A percentile compares a stretch with the other conserved stretches of the same genome.
Conservation (phyloP, 2,888 invertebrate species). For the Saturnia pavonia region DNA sequence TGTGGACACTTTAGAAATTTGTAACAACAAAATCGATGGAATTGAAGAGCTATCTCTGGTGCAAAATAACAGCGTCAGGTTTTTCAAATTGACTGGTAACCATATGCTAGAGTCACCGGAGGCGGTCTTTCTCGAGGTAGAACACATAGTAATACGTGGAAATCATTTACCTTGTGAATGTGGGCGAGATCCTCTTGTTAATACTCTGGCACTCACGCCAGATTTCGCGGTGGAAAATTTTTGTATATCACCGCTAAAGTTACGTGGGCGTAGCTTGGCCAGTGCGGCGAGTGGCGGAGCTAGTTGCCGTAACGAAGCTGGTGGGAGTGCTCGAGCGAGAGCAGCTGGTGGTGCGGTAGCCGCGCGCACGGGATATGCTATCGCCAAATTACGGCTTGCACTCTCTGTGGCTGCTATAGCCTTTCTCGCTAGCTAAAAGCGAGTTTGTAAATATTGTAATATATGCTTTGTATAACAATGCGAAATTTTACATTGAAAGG, state of each 20-base stretch:
- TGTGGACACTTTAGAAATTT: slow-evolving; percentile 87
- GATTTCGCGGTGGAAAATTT: slow-evolving; percentile 89
- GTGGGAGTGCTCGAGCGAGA: slow-evolving; percentile 62
- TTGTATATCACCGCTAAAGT: slow-evolving; percentile 92
- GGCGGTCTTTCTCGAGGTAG: slow-evolving; percentile 86
- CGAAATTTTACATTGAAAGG: slow-evolving; percentile 79
- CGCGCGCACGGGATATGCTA: slow-evolving; percentile 38
- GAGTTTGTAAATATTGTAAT: slow-evolving; percentile 78
- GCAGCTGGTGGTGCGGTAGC: slow-evolving; percentile 55
- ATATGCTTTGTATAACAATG: slow-evolving; percentile 67
- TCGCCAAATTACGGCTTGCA: slow-evolving; percentile 50
- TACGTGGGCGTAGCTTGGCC: slow-evolving; percentile 89
- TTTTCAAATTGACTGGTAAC: slow-evolving; percentile 89
- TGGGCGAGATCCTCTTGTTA: slow-evolving; percentile 89
- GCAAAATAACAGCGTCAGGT: slow-evolving; percentile 86
- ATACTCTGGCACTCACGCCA: slow-evolving; percentile 85
- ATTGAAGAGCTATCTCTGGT: slow-evolving; percentile 88
- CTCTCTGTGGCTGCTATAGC: slow-evolving; percentile 57
- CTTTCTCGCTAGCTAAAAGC: slow-evolving; percentile 67
- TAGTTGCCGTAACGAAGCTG: slow-evolving; percentile 68
- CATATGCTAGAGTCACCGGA: slow-evolving; percentile 91
- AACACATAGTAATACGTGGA: slow-evolving; percentile 85
- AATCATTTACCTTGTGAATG: slow-evolving; percentile 95
- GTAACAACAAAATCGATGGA: slow-evolving; percentile 92
- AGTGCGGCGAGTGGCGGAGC: slow-evolving; percentile 65